Evolutionary conservation across 2,113 vertebrate genomes (phyloP).

Genomic region (Eurypyga helias): DNA sequence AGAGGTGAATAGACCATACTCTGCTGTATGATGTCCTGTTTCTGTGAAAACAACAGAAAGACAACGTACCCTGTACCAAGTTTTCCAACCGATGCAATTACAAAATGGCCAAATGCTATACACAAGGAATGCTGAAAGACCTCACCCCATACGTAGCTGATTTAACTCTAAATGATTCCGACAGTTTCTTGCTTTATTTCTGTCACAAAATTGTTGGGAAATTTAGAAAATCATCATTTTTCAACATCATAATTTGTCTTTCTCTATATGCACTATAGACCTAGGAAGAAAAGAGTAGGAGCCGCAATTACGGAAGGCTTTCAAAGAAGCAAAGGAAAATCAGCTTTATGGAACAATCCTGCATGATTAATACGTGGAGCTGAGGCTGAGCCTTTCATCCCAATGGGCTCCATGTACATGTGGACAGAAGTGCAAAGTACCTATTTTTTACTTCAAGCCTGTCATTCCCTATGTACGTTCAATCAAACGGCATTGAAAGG

Average conservation of each 20-base stretch:
- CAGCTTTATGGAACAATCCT: constrained; percentile 40
- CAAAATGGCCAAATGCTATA: constrained; percentile 16
- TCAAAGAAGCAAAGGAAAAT: constrained; percentile 34
- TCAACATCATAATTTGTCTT: constrained; percentile 60
- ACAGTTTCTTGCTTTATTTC: constrained; percentile 34
- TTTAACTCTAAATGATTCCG: constrained; percentile 44
- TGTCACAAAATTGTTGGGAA: constrained; percentile 39
- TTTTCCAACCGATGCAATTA: constrained; percentile 15
- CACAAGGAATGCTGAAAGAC: background rate
- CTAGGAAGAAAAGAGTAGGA: constrained; percentile 38
- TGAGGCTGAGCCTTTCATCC: constrained; percentile 21
- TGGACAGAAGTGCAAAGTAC: constrained; percentile 40
- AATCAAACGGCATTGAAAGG: constrained; percentile 42
- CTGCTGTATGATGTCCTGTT: background rate
- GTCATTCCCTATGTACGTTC: background rate
- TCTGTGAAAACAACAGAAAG: background rate
- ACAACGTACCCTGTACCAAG: background rate
- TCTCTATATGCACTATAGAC: background rate
- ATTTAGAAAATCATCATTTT: constrained; percentile 60
- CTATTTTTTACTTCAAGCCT: constrained; percentile 8
- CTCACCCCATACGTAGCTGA: background rate
- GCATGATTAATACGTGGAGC: constrained; percentile 33
- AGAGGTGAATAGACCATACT: background rate
- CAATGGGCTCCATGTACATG: background rate
- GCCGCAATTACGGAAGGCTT: constrained; percentile 36